These are phyloP conservation scores for Sinocyclocheilus grahami DNA, from an alignment of 2,113 vertebrate species.

Conservation along the genomic window DNA sequence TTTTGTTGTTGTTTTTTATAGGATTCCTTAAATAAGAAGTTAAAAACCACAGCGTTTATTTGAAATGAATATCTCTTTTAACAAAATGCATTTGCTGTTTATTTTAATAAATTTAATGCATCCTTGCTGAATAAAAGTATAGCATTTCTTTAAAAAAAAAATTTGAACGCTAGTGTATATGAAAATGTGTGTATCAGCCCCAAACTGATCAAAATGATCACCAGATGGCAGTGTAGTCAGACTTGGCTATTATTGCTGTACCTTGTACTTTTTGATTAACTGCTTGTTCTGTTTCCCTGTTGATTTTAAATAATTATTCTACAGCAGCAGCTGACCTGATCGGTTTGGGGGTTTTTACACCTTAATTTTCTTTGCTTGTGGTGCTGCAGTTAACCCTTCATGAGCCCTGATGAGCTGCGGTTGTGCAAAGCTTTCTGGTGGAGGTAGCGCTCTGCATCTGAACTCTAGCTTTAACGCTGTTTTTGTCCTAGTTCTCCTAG, in stretches of 20 bases:
- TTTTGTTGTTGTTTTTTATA: too few relatives aligned
- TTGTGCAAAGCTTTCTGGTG: constrained; percentile 24
- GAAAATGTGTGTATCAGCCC: neutral
- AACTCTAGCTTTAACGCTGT: neutral
- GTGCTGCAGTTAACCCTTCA: neutral
- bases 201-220: neutral
- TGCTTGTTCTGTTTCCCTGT: neutral
- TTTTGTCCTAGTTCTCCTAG: neutral
- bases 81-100: too few relatives aligned
- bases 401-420: neutral
- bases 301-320: neutral
- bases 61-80: too few relatives aligned
- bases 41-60: too few relatives aligned
- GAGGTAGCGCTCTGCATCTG: constrained; percentile 2
- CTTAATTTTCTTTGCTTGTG: neutral
- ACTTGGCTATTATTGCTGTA: neutral
- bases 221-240: constrained; percentile 1
- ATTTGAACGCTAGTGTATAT: neutral
- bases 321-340: neutral
- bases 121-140: too few relatives aligned
- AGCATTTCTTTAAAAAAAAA: too few relatives aligned
- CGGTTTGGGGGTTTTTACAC: too few relatives aligned
- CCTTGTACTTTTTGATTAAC: neutral
- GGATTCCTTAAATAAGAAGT: too few relatives aligned
- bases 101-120: too few relatives aligned